A percentile compares a stretch with the other conserved stretches of the same genome.
phyloP scores from a whole-genome alignment of 2,888 invertebrate species.

The Unio delphinus region DNA sequence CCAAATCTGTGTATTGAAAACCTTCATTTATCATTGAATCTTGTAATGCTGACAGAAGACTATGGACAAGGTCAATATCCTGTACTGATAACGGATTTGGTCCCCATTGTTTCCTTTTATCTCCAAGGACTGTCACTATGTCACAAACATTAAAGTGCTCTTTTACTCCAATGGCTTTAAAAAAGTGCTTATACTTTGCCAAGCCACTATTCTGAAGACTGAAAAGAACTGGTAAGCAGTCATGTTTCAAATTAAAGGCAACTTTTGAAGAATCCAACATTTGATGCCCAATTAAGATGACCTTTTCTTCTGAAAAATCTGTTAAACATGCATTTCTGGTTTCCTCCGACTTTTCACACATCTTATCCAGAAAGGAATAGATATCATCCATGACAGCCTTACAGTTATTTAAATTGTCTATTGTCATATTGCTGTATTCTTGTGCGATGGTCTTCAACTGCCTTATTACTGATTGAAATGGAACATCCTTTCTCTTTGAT shows the following conservation, averaged over 20 bases:
- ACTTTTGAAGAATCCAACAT: neutral
- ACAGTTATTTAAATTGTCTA: too few species aligned
- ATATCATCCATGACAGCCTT: slow-evolving; percentile 1
- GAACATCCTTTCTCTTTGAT: neutral
- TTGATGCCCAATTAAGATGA: slow-evolving; percentile 2
- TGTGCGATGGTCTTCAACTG: slow-evolving; percentile 1
- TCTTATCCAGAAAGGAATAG: slow-evolving; percentile 4
- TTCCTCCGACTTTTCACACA: neutral
- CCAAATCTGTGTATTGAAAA: slow-evolving; percentile 1
- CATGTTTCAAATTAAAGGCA: slow-evolving; percentile 6
- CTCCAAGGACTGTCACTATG: slow-evolving; percentile 4
- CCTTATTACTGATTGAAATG: neutral
- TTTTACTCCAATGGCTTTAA: slow-evolving; percentile 10
- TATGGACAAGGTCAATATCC: slow-evolving; percentile 9
- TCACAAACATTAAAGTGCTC: neutral
- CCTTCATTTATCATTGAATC: neutral
- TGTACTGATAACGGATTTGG: neutral
- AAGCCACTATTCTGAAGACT: slow-evolving; percentile 1
- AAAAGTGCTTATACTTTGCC: slow-evolving; percentile 1
- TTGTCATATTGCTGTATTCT: too few species aligned
- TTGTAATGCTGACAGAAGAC: slow-evolving; percentile 13
- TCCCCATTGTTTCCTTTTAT: slow-evolving; percentile 2
- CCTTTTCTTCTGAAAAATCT: neutral
- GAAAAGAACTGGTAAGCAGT: slow-evolving; percentile 8
- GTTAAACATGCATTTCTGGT: neutral